A percentile compares a stretch with the other conserved stretches of the same genome.
phyloP scores from a whole-genome alignment of 2,888 invertebrate genomes.

The Cactoblastis cactorum region DNA sequence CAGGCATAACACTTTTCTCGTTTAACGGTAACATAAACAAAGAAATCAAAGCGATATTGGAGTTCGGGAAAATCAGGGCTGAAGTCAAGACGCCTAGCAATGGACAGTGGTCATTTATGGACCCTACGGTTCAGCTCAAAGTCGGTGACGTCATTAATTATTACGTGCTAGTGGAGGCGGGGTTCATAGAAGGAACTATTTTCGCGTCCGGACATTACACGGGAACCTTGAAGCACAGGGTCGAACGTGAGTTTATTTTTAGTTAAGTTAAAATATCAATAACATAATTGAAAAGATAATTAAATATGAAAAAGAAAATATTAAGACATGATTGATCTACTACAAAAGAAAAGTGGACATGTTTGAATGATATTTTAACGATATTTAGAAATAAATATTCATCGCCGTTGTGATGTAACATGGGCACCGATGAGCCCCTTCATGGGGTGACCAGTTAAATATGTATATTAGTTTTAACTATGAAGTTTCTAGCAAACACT shows the following conservation, averaged over 20 bases:
- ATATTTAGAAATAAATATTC: too few species aligned
- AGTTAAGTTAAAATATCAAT: neutral
- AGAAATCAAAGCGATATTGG: neutral
- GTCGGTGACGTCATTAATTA: constrained; percentile 67
- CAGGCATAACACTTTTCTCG: constrained; percentile 38
- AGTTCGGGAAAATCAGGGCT: neutral
- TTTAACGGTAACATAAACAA: constrained; percentile 12
- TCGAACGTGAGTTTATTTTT: neutral
- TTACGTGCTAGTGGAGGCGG: constrained; percentile 59
- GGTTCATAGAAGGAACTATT: neutral
- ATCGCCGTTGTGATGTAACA: too few species aligned
- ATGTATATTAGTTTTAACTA: too few species aligned
- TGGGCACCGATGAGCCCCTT: too few species aligned
- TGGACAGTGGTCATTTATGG: neutral
- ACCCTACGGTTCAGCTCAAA: constrained; percentile 32
- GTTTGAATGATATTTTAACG: too few species aligned
- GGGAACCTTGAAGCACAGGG: neutral
- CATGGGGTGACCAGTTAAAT: too few species aligned
- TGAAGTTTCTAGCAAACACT: too few species aligned
- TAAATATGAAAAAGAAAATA: too few species aligned
- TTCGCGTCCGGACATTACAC: neutral
- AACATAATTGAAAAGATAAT: too few species aligned
- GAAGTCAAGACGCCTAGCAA: neutral
- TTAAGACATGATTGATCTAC: too few species aligned
- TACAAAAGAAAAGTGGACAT: too few species aligned